Base-by-base conservation (phyloP, 2,797 vertebrate genomes). In the Schizopygopsis pylzovi region DNA sequence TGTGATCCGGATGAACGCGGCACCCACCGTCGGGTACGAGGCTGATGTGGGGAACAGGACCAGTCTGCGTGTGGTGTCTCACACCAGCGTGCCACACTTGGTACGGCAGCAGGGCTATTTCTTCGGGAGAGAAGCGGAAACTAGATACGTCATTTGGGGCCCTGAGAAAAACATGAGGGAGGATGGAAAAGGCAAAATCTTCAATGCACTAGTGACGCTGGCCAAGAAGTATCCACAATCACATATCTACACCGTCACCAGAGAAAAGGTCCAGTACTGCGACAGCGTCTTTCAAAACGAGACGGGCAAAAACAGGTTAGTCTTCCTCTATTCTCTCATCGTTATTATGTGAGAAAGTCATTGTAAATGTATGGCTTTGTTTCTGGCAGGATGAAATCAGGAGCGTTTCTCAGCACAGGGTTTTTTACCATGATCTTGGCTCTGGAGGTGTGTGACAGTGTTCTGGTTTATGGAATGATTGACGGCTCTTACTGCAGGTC, bases 351-450 rank as follows among this genome's bases (percentile, higher is more conserved):
- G 28, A 13, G 7, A 18, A 22, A 37, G 10, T 5, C 1, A 37
- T 8, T 54, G 73, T 2, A 13, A 33, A 77, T 22, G 3, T 3
- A 54, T 41, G 10, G 39, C 11, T 81, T 37, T 85, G 5, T 59
- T 22, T 37, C 3, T 82, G 2, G 12, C 93, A 99, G 98, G 92
- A 94, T 97, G 92, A 96, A 97, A 89, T 98, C 98, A 0, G 98
- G 98, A n/a, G 96, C 98, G 0, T 99, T 96, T 90, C 96, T 99
- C 89, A 99, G 98, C 90, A 99, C 98, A 0, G 98, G 98, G 65
- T 99, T 98, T 95, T 99, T 99, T 93, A 96, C 97, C 2, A 97
- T 99, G 96, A 96, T 98, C 86, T 92, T 99, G 70, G 96, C 97
- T 4, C 93, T 97, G 91, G 97, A 99, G n/a, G 90, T 98, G 83